Base-by-base conservation (phyloP, 2,888 invertebrate genomes). In the Melieria crassipennis region DNA sequence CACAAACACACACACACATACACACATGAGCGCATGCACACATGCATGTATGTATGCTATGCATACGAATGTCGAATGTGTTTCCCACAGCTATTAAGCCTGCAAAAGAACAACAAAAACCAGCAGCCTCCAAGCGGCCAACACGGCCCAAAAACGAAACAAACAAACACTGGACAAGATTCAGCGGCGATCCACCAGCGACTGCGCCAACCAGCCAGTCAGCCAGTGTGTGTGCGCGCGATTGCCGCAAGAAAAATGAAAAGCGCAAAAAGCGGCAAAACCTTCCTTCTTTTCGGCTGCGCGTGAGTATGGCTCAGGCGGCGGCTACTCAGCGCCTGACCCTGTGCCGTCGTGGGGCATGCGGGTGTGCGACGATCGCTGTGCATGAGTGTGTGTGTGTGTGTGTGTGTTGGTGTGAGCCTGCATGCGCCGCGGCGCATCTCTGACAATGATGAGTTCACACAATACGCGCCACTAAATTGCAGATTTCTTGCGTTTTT, bases 381-480 rank as follows among this genome's bases (percentile, higher is more conserved):
- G 5, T 45, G 60, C n/a, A 4, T 9, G 43, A 7, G 7, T 52
- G 4, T 7, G 50, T 47, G 50, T 42, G 42, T 43, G 16, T 57
- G 50, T 58, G 4, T 58, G 30, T 47, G 42, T n/a, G 5, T 45
- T n/a, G 13, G 9, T 13, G 42, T 48, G 57, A 65, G 30, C 47
- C 42, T 16, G n/a, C 77, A 75, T 77, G 77, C 75, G 76, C 75
- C 73, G 72, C 73, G 70, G 64, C 70, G 66, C 71, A 69, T 73
- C 71, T 69, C 73, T 65, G 74, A 72, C 74, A 75, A 76, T 77
- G 75, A 77, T 73, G 76, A 75, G 75, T 77, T 78, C 77, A 76
- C 76, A 77, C 78, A 78, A 75, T 77, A 76, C 75, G 77, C 77
- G 78, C 77, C 77, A 77, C 78, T 72, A 75, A 78, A 77, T 74